These are phyloP conservation scores for Bellardia bayeri DNA, from an alignment of 2,888 invertebrate genomes.

Conservation along the genomic window DNA sequence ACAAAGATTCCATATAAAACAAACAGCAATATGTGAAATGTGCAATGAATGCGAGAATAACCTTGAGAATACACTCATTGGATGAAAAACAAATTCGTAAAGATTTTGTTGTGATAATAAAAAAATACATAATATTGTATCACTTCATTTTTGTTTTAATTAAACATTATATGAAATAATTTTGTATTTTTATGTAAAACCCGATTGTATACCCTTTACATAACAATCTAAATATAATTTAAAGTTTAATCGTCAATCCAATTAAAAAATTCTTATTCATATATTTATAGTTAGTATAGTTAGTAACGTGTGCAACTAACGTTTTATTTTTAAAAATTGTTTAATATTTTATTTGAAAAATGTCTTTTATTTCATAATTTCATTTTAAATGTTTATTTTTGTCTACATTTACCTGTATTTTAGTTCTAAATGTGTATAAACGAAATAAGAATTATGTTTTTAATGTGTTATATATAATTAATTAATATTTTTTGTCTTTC, in stretches of 20 bases:
- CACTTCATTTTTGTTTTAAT: neutral
- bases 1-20: too few relatives aligned
- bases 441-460: neutral
- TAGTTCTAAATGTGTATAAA: conserved; percentile 36
- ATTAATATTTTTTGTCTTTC: neutral
- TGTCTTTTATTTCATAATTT: neutral
- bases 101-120: conserved; percentile 52
- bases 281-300: conserved; percentile 15
- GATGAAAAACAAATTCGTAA: conserved; percentile 30
- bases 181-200: conserved; percentile 42
- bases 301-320: too few relatives aligned
- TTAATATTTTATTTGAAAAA: neutral
- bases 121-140: neutral
- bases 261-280: conserved; percentile 8
- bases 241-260: conserved; percentile 24
- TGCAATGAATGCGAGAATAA: too few relatives aligned
- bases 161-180: conserved; percentile 1
- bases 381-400: conserved; percentile 12
- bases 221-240: neutral
- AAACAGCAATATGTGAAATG: too few relatives aligned
- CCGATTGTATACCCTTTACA: neutral
- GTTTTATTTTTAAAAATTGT: conserved; percentile 6
- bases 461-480: conserved; percentile 24
- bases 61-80: neutral
- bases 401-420: conserved; percentile 1